Evolutionary conservation across 1,140 invertebrate genomes (phyloP).

Genomic region (Leptinotarsa undecemlineata): DNA sequence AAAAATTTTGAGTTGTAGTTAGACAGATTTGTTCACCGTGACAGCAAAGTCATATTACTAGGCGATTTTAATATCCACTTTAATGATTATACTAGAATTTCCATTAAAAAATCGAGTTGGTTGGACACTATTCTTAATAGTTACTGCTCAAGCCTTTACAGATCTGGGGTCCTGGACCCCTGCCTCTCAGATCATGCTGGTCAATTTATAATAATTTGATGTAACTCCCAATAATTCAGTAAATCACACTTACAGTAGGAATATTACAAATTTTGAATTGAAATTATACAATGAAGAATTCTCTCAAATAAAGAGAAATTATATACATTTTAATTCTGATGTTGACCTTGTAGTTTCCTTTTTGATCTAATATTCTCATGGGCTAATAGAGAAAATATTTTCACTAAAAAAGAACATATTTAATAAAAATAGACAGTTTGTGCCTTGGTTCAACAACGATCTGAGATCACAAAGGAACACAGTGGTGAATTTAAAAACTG

Average conservation of each 20-base stretch:
- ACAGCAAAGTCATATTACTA: no score
- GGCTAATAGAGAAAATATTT: slow-evolving; percentile 11
- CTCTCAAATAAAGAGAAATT: background rate
- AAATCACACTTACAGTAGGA: background rate
- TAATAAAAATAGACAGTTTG: background rate
- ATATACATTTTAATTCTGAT: background rate
- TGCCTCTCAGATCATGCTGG: no score
- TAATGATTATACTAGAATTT: no score
- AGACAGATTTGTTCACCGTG: no score
- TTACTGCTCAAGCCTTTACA: no score
- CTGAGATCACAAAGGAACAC: slow-evolving; percentile 9
- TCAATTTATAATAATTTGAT: background rate
- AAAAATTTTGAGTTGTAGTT: no score
- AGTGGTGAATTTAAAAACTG: background rate
- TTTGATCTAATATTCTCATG: slow-evolving; percentile 34
- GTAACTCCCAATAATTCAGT: background rate
- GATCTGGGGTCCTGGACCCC: no score
- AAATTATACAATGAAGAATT: background rate
- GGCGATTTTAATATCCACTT: no score
- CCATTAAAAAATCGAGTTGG: no score
- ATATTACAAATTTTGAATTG: background rate
- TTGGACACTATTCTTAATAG: no score
- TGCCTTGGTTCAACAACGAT: slow-evolving; percentile 9
- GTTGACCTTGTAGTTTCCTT: background rate
- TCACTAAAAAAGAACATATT: slow-evolving; percentile 12